These are phyloP conservation scores for Pedionomus torquatus DNA, from an alignment of 2,113 vertebrate genomes.

Conservation along the genomic window DNA sequence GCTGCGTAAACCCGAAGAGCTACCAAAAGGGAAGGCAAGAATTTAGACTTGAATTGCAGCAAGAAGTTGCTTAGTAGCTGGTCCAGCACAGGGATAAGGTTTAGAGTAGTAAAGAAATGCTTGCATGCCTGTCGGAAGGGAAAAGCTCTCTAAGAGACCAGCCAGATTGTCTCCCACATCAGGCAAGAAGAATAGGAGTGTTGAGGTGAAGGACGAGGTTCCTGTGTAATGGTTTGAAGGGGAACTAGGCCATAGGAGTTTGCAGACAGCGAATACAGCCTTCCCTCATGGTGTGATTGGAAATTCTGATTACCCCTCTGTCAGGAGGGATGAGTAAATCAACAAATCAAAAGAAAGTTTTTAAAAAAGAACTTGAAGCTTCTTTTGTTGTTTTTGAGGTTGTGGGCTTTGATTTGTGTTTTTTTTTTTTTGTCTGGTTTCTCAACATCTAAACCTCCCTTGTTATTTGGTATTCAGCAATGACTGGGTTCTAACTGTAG, in stretches of 20 bases:
- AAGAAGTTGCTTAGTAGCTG: neutral
- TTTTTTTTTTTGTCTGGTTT: neutral
- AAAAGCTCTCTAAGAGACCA: neutral
- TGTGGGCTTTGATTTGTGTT: too few relatives aligned
- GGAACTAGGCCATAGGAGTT: neutral
- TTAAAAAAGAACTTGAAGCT: neutral
- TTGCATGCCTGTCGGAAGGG: neutral
- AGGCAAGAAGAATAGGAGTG: neutral
- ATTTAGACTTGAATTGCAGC: neutral
- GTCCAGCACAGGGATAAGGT: neutral
- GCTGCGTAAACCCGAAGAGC: neutral
- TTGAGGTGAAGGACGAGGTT: neutral
- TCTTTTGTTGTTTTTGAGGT: neutral
- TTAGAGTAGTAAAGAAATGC: neutral
- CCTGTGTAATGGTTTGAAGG: neutral
- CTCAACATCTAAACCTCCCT: neutral
- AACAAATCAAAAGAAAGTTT: neutral
- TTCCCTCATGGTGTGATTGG: too few relatives aligned
- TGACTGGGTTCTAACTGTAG: neutral
- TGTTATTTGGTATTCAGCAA: neutral
- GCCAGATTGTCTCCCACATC: neutral
- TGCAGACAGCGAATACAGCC: too few relatives aligned
- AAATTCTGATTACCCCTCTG: neutral
- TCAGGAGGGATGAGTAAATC: neutral
- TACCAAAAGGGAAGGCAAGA: neutral